Conservation (phyloP, 2,113 vertebrate species). For the Reinhardtius hippoglossoides region DNA sequence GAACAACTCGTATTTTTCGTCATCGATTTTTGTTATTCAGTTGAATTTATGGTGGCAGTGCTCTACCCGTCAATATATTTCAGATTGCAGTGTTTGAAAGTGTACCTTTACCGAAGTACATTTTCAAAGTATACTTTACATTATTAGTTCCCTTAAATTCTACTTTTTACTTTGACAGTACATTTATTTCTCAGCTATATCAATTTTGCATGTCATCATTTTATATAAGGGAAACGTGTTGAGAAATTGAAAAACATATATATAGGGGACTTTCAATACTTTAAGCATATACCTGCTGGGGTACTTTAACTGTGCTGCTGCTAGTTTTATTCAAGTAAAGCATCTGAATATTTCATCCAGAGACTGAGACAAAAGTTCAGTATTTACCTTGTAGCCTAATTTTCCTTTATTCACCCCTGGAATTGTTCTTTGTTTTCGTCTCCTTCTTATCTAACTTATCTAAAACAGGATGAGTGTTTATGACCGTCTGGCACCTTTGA, state of each 20-base stretch:
- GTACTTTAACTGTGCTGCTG: too few species aligned
- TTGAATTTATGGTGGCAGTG: neutral
- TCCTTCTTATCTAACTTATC: neutral
- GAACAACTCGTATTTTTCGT: neutral
- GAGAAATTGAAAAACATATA: neutral
- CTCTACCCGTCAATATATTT: neutral
- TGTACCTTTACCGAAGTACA: neutral
- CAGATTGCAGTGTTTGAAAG: neutral
- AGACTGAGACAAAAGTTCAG: neutral
- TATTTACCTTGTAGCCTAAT: neutral
- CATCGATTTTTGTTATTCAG: constrained; percentile 1
- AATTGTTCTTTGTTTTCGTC: constrained; percentile 6
- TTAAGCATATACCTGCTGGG: too few species aligned
- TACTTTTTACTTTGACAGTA: neutral
- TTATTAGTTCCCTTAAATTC: neutral
- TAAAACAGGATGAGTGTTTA: constrained; percentile 70
- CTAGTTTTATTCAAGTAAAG: too few species aligned
- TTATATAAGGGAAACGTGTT: neutral
- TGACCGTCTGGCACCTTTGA: constrained; percentile 55
- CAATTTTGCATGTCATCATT: neutral
- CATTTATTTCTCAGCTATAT: neutral
- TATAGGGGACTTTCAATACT: too few species aligned
- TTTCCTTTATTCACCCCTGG: neutral
- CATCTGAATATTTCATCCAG: too few species aligned
- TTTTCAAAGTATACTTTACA: neutral